Conservation (phyloP, 2,113 vertebrate species). For the Entelurus aequoreus region DNA sequence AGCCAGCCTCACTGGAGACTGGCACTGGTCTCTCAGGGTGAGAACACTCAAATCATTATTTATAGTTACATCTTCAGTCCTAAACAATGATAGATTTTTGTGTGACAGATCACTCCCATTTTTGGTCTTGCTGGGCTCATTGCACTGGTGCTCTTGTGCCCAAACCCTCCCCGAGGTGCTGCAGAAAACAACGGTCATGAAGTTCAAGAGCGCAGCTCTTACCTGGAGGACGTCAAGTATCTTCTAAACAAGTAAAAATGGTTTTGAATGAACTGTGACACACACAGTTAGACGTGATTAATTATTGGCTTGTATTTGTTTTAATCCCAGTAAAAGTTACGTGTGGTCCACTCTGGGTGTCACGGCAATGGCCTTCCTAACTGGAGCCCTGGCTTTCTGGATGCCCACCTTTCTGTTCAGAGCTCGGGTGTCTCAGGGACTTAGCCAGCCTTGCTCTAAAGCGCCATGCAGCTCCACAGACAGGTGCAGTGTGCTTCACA, state of each 20-base stretch:
- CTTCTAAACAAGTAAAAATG: constrained; percentile 77
- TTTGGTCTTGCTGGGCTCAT: constrained; percentile 75
- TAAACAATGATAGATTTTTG: background rate
- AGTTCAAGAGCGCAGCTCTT: constrained; percentile 53
- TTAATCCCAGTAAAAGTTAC: constrained; percentile 77
- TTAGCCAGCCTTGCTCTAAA: constrained; percentile 31
- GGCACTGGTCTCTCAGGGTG: constrained; percentile 89
- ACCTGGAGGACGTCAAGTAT: constrained; percentile 78
- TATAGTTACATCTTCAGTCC: no score
- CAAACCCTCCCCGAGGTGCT: constrained; percentile 76
- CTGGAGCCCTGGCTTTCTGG: constrained; percentile 86
- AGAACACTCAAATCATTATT: constrained; percentile 41
- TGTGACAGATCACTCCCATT: constrained; percentile 79
- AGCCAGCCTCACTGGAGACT: constrained; percentile 71
- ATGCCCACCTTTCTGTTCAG: constrained; percentile 79
- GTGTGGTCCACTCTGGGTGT: constrained; percentile 81
- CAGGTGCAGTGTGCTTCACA: constrained; percentile 68
- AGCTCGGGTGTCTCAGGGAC: constrained; percentile 67
- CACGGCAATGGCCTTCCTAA: constrained; percentile 81
- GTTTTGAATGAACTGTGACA: background rate
- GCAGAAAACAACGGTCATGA: constrained; percentile 61
- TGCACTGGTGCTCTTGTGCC: constrained; percentile 76
- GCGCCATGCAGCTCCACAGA: constrained; percentile 60
- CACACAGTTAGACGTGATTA: background rate
- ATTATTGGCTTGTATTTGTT: background rate